Percentiles rank a stretch among this genome's conserved stretches.
Conservation (phyloP, 2,888 invertebrate species). For the Pseudococcus viburni region DNA sequence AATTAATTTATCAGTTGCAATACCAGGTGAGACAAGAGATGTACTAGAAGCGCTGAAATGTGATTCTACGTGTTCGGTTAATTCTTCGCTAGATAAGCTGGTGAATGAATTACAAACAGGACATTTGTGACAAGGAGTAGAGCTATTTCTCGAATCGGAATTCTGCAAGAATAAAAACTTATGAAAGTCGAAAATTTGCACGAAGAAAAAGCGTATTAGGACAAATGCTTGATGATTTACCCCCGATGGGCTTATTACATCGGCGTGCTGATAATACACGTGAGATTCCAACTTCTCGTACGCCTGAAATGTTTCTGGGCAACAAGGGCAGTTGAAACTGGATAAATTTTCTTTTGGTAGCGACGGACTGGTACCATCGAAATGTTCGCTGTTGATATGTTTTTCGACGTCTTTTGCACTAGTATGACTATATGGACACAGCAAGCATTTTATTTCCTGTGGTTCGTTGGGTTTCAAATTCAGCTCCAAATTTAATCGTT, state of each 20-base stretch:
- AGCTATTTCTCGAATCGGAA: background rate
- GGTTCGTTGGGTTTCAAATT: background rate
- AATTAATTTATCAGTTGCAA: conserved; percentile 73
- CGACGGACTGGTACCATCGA: conserved; percentile 82
- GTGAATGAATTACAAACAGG: conserved; percentile 57
- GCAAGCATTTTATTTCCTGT: conserved; percentile 37
- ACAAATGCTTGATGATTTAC: conserved; percentile 68
- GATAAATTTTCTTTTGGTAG: background rate
- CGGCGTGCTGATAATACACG: conserved; percentile 87
- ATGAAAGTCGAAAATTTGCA: background rate
- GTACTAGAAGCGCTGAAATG: conserved; percentile 59
- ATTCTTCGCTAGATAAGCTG: conserved; percentile 46
- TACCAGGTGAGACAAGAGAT: conserved; percentile 68
- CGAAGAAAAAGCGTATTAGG: background rate
- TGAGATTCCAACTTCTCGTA: conserved; percentile 84
- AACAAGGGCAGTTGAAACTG: conserved; percentile 54
- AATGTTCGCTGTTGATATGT: conserved; percentile 87
- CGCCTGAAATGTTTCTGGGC: background rate
- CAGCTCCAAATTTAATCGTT: conserved; percentile 18
- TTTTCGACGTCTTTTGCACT: conserved; percentile 70
- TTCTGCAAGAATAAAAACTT: background rate
- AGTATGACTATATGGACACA: conserved; percentile 48
- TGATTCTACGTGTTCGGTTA: conserved; percentile 25
- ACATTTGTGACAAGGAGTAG: conserved; percentile 34
- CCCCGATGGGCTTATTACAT: conserved; percentile 81